Evolutionary conservation across 2,888 invertebrate species (phyloP).

Genomic region (Herminia tarsipennalis): DNA sequence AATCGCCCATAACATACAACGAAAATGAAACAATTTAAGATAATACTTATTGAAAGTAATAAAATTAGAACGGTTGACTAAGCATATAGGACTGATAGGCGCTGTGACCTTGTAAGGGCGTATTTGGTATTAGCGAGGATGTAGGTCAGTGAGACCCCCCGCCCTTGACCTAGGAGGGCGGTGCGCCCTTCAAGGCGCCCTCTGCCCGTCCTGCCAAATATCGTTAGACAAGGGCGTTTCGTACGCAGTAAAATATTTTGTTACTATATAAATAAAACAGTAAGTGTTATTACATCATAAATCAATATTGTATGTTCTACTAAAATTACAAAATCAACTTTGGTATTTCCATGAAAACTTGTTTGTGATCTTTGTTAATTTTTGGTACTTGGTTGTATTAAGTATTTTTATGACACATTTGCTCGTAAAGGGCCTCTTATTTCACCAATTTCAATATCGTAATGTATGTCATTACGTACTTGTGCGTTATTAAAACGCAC

Average conservation of each 20-base stretch:
- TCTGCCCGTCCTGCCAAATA: slow-evolving; percentile 54
- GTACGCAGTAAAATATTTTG: slow-evolving; percentile 25
- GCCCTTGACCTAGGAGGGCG: slow-evolving; percentile 79
- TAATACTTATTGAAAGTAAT: slow-evolving; percentile 9
- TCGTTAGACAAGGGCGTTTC: slow-evolving; percentile 63
- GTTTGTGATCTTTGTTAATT: no score
- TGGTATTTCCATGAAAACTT: background rate
- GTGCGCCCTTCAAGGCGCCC: slow-evolving; percentile 66
- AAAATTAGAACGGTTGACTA: slow-evolving; percentile 51
- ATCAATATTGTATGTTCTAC: no score
- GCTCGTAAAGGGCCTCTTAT: no score
- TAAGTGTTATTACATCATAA: no score
- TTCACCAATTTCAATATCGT: no score
- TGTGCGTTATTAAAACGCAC: no score
- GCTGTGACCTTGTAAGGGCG: slow-evolving; percentile 65
- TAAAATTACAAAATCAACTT: slow-evolving; percentile 5
- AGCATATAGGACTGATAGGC: slow-evolving; percentile 52
- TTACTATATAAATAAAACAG: slow-evolving; percentile 1
- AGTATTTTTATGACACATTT: no score
- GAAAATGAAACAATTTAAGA: background rate
- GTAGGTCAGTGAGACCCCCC: slow-evolving; percentile 74
- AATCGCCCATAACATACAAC: background rate
- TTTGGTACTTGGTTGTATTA: no score
- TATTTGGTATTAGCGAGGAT: slow-evolving; percentile 70
- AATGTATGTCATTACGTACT: no score